Conservation (phyloP, 30 jellyfish, hydroid and myxozoan species). For the Mastigias papua region DNA sequence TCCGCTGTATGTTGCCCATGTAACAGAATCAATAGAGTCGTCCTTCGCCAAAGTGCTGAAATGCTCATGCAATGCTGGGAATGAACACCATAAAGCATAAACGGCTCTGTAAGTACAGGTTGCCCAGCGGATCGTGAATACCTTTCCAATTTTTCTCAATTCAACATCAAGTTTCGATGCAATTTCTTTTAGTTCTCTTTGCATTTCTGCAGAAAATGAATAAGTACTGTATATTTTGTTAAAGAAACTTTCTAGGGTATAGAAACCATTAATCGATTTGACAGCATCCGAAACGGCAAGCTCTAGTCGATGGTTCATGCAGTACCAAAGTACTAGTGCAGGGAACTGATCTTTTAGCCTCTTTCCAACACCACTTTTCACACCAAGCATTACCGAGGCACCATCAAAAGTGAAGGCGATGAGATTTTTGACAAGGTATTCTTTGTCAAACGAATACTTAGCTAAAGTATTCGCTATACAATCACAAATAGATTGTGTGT, state of each 20-base stretch:
- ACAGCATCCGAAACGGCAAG: conserved; percentile 72
- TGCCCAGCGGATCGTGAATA: conserved; percentile 69
- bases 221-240: conserved; percentile 40
- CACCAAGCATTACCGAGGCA: conserved; percentile 61
- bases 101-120: conserved; percentile 73
- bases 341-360: conserved; percentile 44
- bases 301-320: conserved; percentile 73
- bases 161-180: conserved; percentile 58
- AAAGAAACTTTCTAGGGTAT: conserved; percentile 32
- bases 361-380: conserved; percentile 46
- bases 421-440: conserved; percentile 49
- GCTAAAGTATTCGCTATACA: not conserved
- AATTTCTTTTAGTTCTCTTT: conserved; percentile 50
- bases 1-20: conserved; percentile 17
- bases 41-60: not conserved
- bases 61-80: conserved; percentile 33
- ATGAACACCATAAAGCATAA: conserved; percentile 33
- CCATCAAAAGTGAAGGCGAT: conserved; percentile 64
- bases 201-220: conserved; percentile 33
- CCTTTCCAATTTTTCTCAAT: conserved; percentile 58
- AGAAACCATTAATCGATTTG: conserved; percentile 28
- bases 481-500: conserved; percentile 23
- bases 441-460: conserved; percentile 27
- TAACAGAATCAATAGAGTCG: not conserved
- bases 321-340: conserved; percentile 56